These are phyloP conservation scores for Glaucopsyche alexis DNA, from an alignment of 2,888 invertebrate species.

Conservation along the genomic window DNA sequence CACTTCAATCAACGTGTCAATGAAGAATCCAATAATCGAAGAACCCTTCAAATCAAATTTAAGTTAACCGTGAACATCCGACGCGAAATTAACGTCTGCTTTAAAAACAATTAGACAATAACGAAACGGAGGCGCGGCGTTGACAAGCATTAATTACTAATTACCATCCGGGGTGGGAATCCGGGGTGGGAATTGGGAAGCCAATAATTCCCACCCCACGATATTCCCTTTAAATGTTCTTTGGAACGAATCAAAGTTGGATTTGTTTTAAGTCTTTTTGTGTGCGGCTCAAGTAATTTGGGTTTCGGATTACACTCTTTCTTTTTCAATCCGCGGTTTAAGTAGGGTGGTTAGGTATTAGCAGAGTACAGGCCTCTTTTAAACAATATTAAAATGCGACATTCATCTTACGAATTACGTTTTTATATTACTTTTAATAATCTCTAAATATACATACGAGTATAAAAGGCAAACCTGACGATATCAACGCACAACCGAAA, in stretches of 20 bases:
- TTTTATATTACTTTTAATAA: too few relatives aligned
- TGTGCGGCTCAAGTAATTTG: conserved; percentile 22
- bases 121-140: conserved; percentile 55
- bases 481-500: too few relatives aligned
- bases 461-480: too few relatives aligned
- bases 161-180: conserved; percentile 40
- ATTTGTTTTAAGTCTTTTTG: conserved; percentile 43
- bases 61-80: conserved; percentile 32
- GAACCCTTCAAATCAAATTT: neutral
- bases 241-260: conserved; percentile 65
- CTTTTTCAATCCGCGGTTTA: conserved; percentile 16
- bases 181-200: conserved; percentile 30
- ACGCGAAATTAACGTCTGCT: conserved; percentile 55
- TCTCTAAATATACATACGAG: too few relatives aligned
- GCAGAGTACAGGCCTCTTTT: neutral
- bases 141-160: conserved; percentile 65
- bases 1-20: too few relatives aligned
- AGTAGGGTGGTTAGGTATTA: neutral
- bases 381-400: neutral
- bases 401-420: neutral
- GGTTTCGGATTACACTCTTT: conserved; percentile 16
- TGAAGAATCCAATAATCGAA: too few relatives aligned
- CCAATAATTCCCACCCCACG: conserved; percentile 37
- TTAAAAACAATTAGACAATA: conserved; percentile 71
- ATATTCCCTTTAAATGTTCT: conserved; percentile 51